Conservation (phyloP, 2,113 vertebrate genomes). For the Megalops atlanticus region DNA sequence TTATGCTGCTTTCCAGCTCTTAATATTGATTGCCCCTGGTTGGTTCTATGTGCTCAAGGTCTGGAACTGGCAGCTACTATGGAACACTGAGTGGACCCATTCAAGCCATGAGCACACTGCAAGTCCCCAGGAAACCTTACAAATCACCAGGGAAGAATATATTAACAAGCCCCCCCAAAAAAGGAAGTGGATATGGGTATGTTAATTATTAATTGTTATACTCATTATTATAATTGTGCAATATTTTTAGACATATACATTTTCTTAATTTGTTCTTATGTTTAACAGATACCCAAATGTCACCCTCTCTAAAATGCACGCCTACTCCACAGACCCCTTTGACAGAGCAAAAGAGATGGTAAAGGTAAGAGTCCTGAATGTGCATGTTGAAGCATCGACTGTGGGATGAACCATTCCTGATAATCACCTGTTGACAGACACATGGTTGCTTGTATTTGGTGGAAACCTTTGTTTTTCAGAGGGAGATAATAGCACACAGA, state of each 20-base stretch:
- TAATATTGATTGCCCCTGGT: background rate
- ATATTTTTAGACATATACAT: background rate
- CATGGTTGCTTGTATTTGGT: constrained; percentile 21
- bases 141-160: constrained; percentile 78
- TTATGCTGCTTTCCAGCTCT: background rate
- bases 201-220: background rate
- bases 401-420: background rate
- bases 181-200: constrained; percentile 86
- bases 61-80: constrained; percentile 79
- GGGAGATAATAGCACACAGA: constrained; percentile 62
- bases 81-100: constrained; percentile 78
- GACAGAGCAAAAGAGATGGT: constrained; percentile 60
- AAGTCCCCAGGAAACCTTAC: constrained; percentile 58
- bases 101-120: constrained; percentile 71
- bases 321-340: constrained; percentile 73
- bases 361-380: constrained; percentile 68
- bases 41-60: constrained; percentile 59
- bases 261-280: constrained; percentile 29
- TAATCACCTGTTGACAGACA: background rate
- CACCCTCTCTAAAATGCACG: constrained; percentile 73
- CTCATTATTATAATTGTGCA: background rate
- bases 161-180: constrained; percentile 80
- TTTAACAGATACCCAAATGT: constrained; percentile 77
- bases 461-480: constrained; percentile 63
- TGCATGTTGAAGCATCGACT: background rate